Percentiles rank a stretch among this genome's conserved stretches.
These are phyloP conservation scores for Euura lappo DNA, from an alignment of 1,140 invertebrate genomes.

Conservation along the genomic window DNA sequence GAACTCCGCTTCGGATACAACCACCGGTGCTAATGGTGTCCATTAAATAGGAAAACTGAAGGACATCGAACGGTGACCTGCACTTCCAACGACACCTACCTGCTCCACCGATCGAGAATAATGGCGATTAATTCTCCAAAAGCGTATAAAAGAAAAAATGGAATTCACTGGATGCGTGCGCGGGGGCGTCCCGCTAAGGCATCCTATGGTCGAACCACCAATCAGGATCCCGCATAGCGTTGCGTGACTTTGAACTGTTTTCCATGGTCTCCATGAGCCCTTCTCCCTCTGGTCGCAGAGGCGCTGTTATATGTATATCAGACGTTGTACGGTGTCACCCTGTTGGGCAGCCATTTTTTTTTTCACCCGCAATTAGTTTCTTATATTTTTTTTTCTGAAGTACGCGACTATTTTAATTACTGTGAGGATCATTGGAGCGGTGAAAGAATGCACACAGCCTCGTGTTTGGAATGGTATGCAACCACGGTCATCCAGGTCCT, in stretches of 20 bases:
- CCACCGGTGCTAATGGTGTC: too few species aligned
- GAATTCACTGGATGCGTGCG: conserved; percentile 15
- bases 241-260: conserved; percentile 1
- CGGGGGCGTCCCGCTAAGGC: neutral
- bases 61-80: too few species aligned
- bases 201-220: neutral
- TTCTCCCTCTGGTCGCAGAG: neutral
- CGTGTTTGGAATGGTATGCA: conserved; percentile 1
- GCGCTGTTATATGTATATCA: neutral
- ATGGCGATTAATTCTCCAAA: neutral
- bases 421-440: neutral
- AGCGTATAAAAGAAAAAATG: conserved; percentile 7
- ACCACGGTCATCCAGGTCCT: neutral
- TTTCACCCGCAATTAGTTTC: neutral
- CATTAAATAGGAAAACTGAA: too few species aligned
- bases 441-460: neutral
- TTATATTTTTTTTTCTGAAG: neutral
- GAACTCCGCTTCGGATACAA: too few species aligned
- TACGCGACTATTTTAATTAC: neutral
- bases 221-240: neutral
- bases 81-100: too few species aligned
- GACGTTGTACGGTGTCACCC: neutral
- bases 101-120: too few species aligned
- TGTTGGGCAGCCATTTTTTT: neutral
- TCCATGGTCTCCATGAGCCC: neutral